These are phyloP conservation scores for Pseudococcus longispinus DNA, from an alignment of 2,888 invertebrate genomes.

Conservation along the genomic window DNA sequence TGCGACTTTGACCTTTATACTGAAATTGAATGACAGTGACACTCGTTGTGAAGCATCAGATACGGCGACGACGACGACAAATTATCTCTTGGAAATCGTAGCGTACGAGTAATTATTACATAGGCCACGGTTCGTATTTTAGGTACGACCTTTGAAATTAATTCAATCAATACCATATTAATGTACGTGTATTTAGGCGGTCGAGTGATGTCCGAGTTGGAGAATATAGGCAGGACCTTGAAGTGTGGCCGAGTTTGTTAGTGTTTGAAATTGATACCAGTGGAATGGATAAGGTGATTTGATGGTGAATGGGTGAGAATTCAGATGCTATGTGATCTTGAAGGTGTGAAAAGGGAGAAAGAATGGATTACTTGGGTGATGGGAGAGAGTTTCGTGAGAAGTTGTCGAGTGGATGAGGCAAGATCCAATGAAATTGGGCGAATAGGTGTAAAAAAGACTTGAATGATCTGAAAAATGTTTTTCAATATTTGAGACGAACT, in stretches of 20 bases:
- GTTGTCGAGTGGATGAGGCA: too few species aligned
- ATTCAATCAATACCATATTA: conserved; percentile 41
- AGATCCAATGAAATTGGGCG: too few species aligned
- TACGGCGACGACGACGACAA: not conserved
- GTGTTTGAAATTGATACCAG: not conserved
- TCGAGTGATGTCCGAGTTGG: not conserved
- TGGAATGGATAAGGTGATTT: not conserved
- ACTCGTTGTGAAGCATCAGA: not conserved
- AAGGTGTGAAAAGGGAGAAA: not conserved
- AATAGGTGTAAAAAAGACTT: too few species aligned
- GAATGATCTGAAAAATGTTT: too few species aligned
- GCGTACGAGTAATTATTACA: conserved; percentile 6
- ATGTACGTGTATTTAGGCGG: conserved; percentile 17
- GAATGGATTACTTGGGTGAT: too few species aligned
- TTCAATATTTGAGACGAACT: too few species aligned
- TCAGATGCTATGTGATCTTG: not conserved
- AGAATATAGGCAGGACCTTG: not conserved
- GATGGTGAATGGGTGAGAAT: not conserved
- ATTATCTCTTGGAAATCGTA: conserved; percentile 7
- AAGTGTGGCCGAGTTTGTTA: not conserved
- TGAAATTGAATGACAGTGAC: not conserved
- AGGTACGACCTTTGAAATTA: conserved; percentile 35
- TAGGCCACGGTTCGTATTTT: not conserved
- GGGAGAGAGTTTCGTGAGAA: too few species aligned
- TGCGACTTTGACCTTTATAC: conserved; percentile 19